Evolutionary conservation across 2,797 vertebrate genomes (phyloP), one percentile per base, ranked within the genome.

Genomic region (Danionella dracula): DNA sequence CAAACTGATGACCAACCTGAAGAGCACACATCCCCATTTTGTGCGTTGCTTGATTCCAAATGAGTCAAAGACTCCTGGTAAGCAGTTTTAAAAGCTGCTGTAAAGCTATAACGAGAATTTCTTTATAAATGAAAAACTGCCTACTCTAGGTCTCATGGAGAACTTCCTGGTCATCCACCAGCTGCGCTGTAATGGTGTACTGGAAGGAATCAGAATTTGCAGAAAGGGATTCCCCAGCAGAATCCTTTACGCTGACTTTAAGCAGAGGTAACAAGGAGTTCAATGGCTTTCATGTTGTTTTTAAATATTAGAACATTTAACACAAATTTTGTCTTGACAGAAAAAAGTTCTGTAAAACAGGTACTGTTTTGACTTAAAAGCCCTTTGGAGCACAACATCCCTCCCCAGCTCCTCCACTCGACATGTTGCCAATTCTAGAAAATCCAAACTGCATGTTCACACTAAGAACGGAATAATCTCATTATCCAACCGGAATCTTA

Each of bases 1-100:
- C 53, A 96, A 95, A 76, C 81, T 96, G 78, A 96, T 95, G 94
- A 81, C 89, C 35, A 96, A 95, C 66, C 5, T 95, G 51, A 88
- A 82, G 62, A 92, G 91, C 73, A 96, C 94, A 4, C 93, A 95
- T 35, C 93, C 93, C 31, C 93, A 96, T 70, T 96, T 96, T 88
- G 93, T 96, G 12, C 92, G 93, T 1, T 95, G 94, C 46, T 59
- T 96, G 72, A 95, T 96, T 55, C 93, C 94, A 41, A 95, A 96
- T 79, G 93, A 96, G 78, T 88, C 92, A 12, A 96, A 96, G 81
- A 96, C 93, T 46, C 94, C 94, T 73, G 94, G 93, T 94, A 77
- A 83, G 31, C 88, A 45, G 32, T 17, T 58, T 11, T 27, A 10
- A 27, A 27, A 27, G 3, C 23, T 27, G 6, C 6, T 27, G n/a